Base-by-base conservation (phyloP, 2,113 vertebrate genomes). In the Periophthalmus modestus region DNA sequence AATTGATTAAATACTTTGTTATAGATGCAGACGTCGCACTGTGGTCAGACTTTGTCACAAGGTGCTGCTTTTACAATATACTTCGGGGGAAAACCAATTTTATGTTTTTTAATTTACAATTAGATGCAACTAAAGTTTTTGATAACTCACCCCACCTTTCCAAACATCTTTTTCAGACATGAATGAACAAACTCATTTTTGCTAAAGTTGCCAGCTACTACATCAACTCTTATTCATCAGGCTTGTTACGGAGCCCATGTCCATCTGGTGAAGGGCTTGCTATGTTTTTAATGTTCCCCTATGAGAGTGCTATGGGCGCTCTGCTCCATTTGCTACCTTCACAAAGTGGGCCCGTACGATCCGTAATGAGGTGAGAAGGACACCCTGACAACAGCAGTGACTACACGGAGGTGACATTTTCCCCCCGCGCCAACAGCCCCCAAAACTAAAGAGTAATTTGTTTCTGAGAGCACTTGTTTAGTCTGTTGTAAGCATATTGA, bases 311-410 rank as follows among this genome's bases (percentile, higher is more conserved):
- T 68, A 75, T 79, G 77, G 71, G 68, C 43, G 84, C 78, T 65
- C 68, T 81, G 62, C 62, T 65, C 62, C 82, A 63, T 59, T 43
- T 36, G n/a, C 69, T 69, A 75, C 78, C 72, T 72, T 74, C 79
- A 77, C 81, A 77, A 46, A 72, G 54, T 24, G 68, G 71, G 73
- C 75, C 39, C 36, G 0, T 58, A 14, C 72, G 0, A 75, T 63
- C 69, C 46, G 67, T 80, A 83, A 88, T 48, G 66, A 81, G 73
- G 54, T 48, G 77, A 75, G 70, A 59, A 72, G 72, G 80, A 81
- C 78, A 66, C 73, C 34, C 67, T 75, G 79, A 88, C 86, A 81
- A 78, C 82, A 83, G 79, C 79, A 54, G 66, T 78, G 57, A 59
- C 55, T 76, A n/a, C n/a, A 73, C 72, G 7, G 39, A 79, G 77